Evolutionary conservation across 2,113 vertebrate species (phyloP).

Genomic region (Atrichornis clamosus): DNA sequence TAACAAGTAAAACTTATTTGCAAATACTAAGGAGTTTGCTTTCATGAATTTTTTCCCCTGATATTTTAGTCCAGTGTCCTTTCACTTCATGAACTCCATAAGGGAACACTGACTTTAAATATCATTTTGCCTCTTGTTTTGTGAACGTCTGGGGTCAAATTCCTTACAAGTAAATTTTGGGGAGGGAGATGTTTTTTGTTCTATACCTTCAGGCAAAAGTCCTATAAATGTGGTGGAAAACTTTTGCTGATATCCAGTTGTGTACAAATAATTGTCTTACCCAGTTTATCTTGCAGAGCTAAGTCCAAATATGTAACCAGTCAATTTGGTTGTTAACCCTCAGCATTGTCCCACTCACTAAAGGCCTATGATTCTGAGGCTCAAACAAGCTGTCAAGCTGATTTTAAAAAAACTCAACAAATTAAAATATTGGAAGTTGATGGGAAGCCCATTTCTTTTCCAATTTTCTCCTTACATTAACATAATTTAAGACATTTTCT

Average conservation of each 20-base stretch:
- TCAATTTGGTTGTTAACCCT: background rate
- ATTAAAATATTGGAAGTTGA: background rate
- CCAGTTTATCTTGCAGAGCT: background rate
- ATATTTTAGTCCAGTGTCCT: background rate
- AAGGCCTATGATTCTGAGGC: background rate
- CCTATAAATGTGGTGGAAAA: background rate
- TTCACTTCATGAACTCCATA: background rate
- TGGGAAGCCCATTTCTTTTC: background rate
- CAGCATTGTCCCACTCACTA: background rate
- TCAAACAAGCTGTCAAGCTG: background rate
- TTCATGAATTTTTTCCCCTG: background rate
- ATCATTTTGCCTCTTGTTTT: background rate
- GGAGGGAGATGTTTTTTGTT: background rate
- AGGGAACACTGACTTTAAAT: background rate
- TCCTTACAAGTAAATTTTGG: background rate
- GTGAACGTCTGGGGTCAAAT: background rate
- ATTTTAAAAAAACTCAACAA: background rate
- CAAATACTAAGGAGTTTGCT: background rate
- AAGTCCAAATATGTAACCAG: background rate
- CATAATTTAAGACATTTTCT: background rate
- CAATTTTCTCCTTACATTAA: background rate
- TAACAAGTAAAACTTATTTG: background rate
- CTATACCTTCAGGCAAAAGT: background rate
- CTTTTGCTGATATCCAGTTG: background rate
- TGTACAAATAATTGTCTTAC: background rate